phyloP scores from a whole-genome alignment of 2,888 invertebrate species.

The Cerceris rybyensis region DNA sequence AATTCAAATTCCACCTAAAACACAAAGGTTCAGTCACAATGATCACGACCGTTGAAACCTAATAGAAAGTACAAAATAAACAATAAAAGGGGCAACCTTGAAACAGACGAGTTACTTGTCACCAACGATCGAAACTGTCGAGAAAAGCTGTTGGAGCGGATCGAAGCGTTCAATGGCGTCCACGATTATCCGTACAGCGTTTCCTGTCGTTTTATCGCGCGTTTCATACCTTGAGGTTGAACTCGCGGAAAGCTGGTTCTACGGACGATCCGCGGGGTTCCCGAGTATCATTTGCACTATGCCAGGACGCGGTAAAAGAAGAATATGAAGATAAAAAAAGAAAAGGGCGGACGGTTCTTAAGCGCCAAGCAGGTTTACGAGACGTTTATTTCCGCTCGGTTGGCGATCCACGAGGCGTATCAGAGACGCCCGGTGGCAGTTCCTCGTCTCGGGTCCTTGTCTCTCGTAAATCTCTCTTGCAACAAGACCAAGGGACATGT shows the following conservation, averaged over 20 bases:
- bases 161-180: neutral
- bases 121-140: neutral
- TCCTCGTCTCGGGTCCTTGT: constrained; percentile 48
- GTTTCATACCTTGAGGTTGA: constrained; percentile 17
- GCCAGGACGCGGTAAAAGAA: neutral
- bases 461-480: constrained; percentile 60
- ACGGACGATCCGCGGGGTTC: constrained; percentile 28
- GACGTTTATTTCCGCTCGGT: constrained; percentile 72
- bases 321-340: constrained; percentile 25
- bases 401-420: constrained; percentile 66
- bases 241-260: constrained; percentile 52
- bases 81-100: too few species aligned
- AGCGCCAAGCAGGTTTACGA: constrained; percentile 64
- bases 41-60: too few species aligned
- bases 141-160: neutral
- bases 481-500: constrained; percentile 52
- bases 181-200: constrained; percentile 14
- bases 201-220: constrained; percentile 25
- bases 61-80: too few species aligned
- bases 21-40: too few species aligned
- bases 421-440: constrained; percentile 61
- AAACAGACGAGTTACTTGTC: neutral
- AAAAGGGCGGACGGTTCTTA: constrained; percentile 37
- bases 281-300: constrained; percentile 19
- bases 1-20: too few species aligned